Evolutionary conservation across 2,888 invertebrate genomes (phyloP).

Genomic region (Harpalus rubripes): DNA sequence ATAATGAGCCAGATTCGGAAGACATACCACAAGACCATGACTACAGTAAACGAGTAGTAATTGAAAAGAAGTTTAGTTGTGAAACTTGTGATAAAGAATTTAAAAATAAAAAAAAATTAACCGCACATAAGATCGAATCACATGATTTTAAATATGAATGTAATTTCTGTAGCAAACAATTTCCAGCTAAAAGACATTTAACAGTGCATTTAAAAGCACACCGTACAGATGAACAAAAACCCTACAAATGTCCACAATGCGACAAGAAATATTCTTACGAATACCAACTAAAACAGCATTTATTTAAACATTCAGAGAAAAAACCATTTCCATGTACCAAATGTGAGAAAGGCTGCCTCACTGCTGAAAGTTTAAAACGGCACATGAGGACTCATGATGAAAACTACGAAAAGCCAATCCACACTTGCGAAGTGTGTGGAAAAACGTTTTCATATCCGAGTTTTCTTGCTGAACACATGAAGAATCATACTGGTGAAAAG

Average conservation of each 20-base stretch:
- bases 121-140: conserved; percentile 46
- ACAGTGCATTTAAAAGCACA: conserved; percentile 69
- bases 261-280: conserved; percentile 72
- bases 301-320: conserved; percentile 73
- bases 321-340: conserved; percentile 74
- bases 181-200: conserved; percentile 68
- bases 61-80: conserved; percentile 47
- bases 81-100: conserved; percentile 67
- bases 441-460: conserved; percentile 74
- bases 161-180: conserved; percentile 69
- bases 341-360: conserved; percentile 75
- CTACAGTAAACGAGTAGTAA: background rate
- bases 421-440: conserved; percentile 73
- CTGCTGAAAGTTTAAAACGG: conserved; percentile 74
- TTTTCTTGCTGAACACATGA: conserved; percentile 75
- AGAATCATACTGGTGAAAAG: conserved; percentile 75
- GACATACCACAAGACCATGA: background rate
- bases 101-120: conserved; percentile 47
- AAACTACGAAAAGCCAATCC: conserved; percentile 73
- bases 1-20: background rate
- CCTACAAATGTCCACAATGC: conserved; percentile 70
- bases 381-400: conserved; percentile 74
- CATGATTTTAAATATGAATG: conserved; percentile 68
- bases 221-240: conserved; percentile 68
- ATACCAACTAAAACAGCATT: conserved; percentile 74